Percentiles rank a stretch among this genome's conserved stretches.
phyloP scores from a whole-genome alignment of 1,140 invertebrate genomes.

The Bradynema listronoti region DNA sequence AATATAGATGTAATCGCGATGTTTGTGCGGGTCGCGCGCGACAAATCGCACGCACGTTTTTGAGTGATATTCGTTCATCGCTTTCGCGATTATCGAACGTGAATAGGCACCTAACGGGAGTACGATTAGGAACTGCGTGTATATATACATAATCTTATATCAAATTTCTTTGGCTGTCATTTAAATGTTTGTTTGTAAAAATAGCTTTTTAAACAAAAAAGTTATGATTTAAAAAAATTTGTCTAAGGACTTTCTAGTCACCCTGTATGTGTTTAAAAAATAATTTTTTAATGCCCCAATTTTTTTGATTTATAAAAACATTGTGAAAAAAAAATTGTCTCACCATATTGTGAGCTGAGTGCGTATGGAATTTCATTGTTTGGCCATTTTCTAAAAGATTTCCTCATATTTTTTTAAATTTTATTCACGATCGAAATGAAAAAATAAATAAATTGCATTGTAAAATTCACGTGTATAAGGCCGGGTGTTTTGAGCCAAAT shows the following conservation, averaged over 20 bases:
- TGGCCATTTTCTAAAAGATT: slow-evolving; percentile 45
- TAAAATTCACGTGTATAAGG: slow-evolving; percentile 14
- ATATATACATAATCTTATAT: too few species aligned
- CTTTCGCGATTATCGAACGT: slow-evolving; percentile 35
- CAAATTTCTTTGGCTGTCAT: too few species aligned
- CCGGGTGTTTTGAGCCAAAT: slow-evolving; percentile 12
- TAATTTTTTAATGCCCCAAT: too few species aligned
- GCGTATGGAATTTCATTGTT: slow-evolving; percentile 56
- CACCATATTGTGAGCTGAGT: slow-evolving; percentile 50
- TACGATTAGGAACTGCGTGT: too few species aligned
- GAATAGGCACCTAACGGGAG: slow-evolving; percentile 23
- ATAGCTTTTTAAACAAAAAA: too few species aligned
- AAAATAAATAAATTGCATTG: background rate
- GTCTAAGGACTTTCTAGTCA: too few species aligned
- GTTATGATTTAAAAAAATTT: too few species aligned
- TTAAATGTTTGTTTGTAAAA: too few species aligned
- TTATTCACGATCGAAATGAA: background rate
- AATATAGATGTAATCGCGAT: slow-evolving; percentile 48
- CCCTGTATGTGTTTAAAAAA: too few species aligned
- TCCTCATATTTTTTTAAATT: slow-evolving; percentile 12
- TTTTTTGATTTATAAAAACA: too few species aligned
- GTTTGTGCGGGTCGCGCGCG: slow-evolving; percentile 34
- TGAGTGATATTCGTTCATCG: slow-evolving; percentile 38
- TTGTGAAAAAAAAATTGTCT: too few species aligned
- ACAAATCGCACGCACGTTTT: slow-evolving; percentile 55